Evolutionary conservation across 2,113 vertebrate genomes (phyloP), one percentile per base, ranked within the genome.

Genomic region (Tyrannus savana): DNA sequence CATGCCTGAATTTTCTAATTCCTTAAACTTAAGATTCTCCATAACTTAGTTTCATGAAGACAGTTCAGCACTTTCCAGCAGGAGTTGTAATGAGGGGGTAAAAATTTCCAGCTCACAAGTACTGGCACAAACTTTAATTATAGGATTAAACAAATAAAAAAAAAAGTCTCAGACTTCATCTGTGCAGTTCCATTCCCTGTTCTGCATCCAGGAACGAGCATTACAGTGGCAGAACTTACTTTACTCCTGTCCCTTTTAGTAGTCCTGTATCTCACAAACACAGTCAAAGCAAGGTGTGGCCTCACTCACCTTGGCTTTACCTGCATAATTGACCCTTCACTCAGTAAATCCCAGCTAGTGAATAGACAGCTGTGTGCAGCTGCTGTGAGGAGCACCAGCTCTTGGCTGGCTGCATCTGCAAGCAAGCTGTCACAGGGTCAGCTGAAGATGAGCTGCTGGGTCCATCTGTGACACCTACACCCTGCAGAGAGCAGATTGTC

Each of bases 281-380:
- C n/a, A 42, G 8, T 2, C 74, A 80, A 42, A 73, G 22, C 24
- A 60, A 76, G 67, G 15, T 47, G 24, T 10, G 6, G 18, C 37
- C 78, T 84, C 49, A 4, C 74, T 53, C 71, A n/a, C 46, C 3
- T 2, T 3, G 37, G 41, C 7, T 84, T 78, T 46, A 19, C 50
- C 83, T 33, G 46, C 9, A 19, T 14, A 68, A 31, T 8, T 44
- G 49, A 55, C 39, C 27, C 39, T 44, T 75, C 52, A 23, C n/a
- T 79, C 50, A 56, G 11, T n/a, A 60, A 39, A 47, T 16, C 76
- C 55, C 67, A 35, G 23, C 25, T 5, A 1, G 42, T 0, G 7
- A 19, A 42, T 16, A 49, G 47, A n/a, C 77, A 89, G 93, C 69
- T 95, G 90, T 82, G 56, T 56, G 64, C 87, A 94, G 89, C 80